Conservation (phyloP, 2,888 invertebrate genomes). For the Cerastoderma edule region DNA sequence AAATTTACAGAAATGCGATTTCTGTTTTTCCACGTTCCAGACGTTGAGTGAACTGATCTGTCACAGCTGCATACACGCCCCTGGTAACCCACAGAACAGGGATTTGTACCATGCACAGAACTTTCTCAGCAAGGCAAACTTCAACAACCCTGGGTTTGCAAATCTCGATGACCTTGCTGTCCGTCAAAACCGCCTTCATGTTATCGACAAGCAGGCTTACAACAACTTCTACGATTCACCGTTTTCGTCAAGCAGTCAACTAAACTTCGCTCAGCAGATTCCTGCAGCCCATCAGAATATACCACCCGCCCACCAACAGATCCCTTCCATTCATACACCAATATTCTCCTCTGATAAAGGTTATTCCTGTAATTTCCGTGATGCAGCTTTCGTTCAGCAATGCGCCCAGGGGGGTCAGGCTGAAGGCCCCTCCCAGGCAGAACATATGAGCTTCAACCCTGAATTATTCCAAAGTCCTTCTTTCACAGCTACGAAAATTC, state of each 20-base stretch:
- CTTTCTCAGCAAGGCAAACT: constrained; percentile 12
- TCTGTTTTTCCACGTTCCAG: constrained; percentile 5
- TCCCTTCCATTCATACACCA: background rate
- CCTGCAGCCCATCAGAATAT: constrained; percentile 16
- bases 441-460: constrained; percentile 4
- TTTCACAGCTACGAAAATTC: constrained; percentile 13
- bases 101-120: constrained; percentile 15
- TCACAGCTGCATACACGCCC: constrained; percentile 20
- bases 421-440: background rate
- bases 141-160: constrained; percentile 14
- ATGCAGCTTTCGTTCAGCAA: constrained; percentile 2
- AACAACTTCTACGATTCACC: constrained; percentile 20
- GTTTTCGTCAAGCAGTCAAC: constrained; percentile 16
- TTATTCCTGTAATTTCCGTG: constrained; percentile 19
- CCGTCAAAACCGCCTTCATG: background rate
- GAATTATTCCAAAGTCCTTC: constrained; percentile 1
- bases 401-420: background rate
- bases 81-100: constrained; percentile 17
- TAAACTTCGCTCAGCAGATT: constrained; percentile 17
- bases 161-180: constrained; percentile 7
- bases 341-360: constrained; percentile 10
- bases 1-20: constrained; percentile 17
- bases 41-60: constrained; percentile 14
- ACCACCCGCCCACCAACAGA: constrained; percentile 16
- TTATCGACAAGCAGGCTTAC: background rate